Conservation (phyloP, 2,888 invertebrate genomes). For the Heliconius ismenius region DNA sequence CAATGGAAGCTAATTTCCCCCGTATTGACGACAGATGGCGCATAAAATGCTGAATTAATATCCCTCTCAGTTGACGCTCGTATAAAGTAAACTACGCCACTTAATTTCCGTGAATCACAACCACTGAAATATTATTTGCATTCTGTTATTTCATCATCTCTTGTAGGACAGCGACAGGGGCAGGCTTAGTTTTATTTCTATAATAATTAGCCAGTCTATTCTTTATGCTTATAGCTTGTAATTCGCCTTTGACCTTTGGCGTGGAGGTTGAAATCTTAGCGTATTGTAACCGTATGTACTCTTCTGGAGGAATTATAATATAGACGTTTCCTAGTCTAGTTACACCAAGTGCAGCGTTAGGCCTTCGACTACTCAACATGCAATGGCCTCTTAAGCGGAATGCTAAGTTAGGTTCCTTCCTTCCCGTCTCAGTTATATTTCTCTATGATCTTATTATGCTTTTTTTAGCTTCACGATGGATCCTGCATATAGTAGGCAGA, state of each 20-base stretch:
- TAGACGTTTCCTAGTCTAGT: background rate
- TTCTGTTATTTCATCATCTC: slow-evolving; percentile 17
- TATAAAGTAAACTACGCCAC: slow-evolving; percentile 32
- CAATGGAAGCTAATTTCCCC: slow-evolving; percentile 23
- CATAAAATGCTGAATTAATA: slow-evolving; percentile 30
- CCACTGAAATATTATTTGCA: slow-evolving; percentile 10
- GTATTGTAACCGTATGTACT: background rate
- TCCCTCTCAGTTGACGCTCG: slow-evolving; percentile 25
- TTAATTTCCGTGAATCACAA: slow-evolving; percentile 29
- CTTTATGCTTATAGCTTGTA: background rate
- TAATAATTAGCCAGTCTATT: background rate
- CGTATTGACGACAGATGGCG: slow-evolving; percentile 33
- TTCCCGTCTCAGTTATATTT: background rate
- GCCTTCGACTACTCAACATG: background rate
- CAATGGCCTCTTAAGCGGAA: background rate
- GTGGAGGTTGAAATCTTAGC: background rate
- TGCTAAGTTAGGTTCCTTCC: background rate
- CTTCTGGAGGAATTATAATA: background rate
- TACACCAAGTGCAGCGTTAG: background rate
- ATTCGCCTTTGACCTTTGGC: background rate
- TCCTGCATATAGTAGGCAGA: background rate
- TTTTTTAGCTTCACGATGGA: background rate
- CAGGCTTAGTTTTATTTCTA: background rate
- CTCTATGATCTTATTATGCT: background rate
- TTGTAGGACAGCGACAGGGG: background rate